Percentiles rank a stretch among this genome's conserved stretches.
Evolutionary conservation across 2,797 vertebrate species (phyloP).

Genomic region (Zenarchopterus dispar): DNA sequence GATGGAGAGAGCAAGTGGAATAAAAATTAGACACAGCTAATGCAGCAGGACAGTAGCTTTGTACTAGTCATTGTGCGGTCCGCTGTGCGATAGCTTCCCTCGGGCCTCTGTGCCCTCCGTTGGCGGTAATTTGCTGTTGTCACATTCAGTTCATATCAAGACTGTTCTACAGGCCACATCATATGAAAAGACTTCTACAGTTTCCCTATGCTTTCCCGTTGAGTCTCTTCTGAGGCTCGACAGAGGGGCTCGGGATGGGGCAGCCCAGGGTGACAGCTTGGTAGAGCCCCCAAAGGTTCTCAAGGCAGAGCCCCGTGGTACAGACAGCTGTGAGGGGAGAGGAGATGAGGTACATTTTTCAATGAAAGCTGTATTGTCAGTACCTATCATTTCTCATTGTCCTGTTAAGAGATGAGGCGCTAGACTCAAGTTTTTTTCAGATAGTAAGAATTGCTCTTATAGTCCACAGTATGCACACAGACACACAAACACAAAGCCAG

Average conservation of each 20-base stretch:
- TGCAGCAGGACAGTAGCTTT: constrained; percentile 77
- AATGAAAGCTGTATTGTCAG: constrained; percentile 78
- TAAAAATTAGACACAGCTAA: constrained; percentile 75
- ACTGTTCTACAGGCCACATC: constrained; percentile 59
- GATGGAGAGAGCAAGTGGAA: constrained; percentile 44
- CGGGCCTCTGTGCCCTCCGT: constrained; percentile 57
- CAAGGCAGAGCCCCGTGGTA: constrained; percentile 56
- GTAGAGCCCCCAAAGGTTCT: constrained; percentile 63
- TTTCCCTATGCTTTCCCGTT: constrained; percentile 62
- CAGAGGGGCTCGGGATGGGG: constrained; percentile 61
- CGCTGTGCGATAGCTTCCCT: constrained; percentile 68
- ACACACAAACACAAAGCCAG: background rate
- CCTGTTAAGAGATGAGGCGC: constrained; percentile 67
- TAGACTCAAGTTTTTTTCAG: constrained; percentile 60
- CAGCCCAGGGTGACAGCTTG: constrained; percentile 67
- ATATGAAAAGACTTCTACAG: constrained; percentile 65
- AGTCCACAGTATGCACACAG: constrained; percentile 17
- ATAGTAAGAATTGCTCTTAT: constrained; percentile 38
- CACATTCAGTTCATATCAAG: constrained; percentile 74
- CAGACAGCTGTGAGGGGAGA: constrained; percentile 60
- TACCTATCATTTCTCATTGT: constrained; percentile 82
- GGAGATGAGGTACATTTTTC: constrained; percentile 69
- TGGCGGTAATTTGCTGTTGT: constrained; percentile 78
- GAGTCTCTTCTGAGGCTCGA: constrained; percentile 67
- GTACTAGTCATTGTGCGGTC: constrained; percentile 71